Conservation (phyloP, 2,797 vertebrate species). For the Microctenopoma stevenorrisi region DNA sequence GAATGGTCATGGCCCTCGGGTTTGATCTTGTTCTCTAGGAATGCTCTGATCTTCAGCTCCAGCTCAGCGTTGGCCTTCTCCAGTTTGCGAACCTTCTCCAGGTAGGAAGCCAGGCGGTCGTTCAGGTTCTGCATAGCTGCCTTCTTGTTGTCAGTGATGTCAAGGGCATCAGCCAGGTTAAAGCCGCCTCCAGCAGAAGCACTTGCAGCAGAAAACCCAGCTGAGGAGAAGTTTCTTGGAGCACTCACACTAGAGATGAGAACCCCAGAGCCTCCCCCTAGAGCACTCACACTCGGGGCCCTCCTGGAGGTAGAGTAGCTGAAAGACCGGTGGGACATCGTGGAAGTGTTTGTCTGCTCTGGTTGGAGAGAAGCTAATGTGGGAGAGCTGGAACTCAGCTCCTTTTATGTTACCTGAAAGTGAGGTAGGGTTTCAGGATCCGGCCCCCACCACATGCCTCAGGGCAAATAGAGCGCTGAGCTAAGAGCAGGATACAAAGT, state of each 20-base stretch:
- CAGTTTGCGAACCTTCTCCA: conserved; percentile 86
- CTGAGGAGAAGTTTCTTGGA: conserved; percentile 40
- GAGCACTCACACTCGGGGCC: conserved; percentile 77
- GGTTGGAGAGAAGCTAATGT: conserved; percentile 44
- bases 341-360: conserved; percentile 40
- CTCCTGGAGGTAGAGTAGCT: conserved; percentile 26
- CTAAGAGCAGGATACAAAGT: too few species aligned
- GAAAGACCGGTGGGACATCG: conserved; percentile 36
- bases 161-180: conserved; percentile 35
- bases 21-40: conserved; percentile 78
- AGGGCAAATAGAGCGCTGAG: neutral
- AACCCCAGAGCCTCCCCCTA: conserved; percentile 70
- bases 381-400: accelerated
- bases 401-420: conserved; percentile 45
- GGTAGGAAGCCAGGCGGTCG: conserved; percentile 87
- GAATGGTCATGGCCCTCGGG: conserved; percentile 76
- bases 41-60: conserved; percentile 87
- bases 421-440: conserved; percentile 36
- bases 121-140: conserved; percentile 90
- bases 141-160: conserved; percentile 61
- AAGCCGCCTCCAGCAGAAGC: conserved; percentile 18
- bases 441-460: neutral
- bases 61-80: conserved; percentile 87
- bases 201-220: neutral
- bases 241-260: conserved; percentile 54